phyloP scores from a whole-genome alignment of 2,888 invertebrate species.

The Furcula furcula region DNA sequence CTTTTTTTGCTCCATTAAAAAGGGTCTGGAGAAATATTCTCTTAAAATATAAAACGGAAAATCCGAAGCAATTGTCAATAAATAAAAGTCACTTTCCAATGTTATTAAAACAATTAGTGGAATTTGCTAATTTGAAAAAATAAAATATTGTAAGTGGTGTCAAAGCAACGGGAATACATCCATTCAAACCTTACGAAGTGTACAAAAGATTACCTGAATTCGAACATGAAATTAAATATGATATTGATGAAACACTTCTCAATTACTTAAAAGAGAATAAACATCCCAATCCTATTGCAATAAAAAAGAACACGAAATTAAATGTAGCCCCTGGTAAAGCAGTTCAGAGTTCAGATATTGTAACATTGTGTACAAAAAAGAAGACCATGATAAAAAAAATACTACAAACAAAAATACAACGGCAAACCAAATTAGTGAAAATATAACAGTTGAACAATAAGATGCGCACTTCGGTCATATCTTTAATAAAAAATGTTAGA shows the following conservation, averaged over 20 bases:
- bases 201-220: conserved; percentile 7
- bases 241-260: conserved; percentile 2
- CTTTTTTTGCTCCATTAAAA: conserved; percentile 4
- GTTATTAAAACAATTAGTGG: conserved; percentile 6
- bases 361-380: no score
- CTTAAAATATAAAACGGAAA: conserved; percentile 4
- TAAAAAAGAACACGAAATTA: conserved; percentile 3
- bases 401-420: no score
- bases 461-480: no score
- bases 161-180: conserved; percentile 10
- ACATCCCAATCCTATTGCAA: conserved; percentile 3
- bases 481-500: no score
- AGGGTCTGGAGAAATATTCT: conserved; percentile 1
- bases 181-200: conserved; percentile 7
- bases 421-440: no score
- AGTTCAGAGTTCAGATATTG: no score
- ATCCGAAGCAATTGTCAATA: conserved; percentile 2
- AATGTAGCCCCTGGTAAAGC: conserved; percentile 1
- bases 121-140: not conserved
- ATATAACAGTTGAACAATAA: no score
- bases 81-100: conserved; percentile 6
- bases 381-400: no score
- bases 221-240: not conserved
- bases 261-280: conserved; percentile 6
- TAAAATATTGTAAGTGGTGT: conserved; percentile 9